Base-by-base conservation (phyloP, 2,888 invertebrate species). In the Drosophila pegasa region DNA sequence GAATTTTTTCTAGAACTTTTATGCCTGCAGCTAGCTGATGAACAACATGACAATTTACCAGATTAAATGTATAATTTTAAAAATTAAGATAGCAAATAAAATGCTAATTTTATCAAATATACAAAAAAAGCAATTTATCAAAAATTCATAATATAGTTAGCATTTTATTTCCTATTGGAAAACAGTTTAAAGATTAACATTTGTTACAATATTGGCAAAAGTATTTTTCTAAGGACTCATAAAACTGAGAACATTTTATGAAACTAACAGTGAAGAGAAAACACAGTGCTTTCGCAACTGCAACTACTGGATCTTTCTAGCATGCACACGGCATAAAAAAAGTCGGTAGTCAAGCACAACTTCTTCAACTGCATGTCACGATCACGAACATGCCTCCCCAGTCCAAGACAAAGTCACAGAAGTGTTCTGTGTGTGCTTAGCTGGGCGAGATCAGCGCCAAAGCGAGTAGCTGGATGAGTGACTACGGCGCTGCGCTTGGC, bases 301-400 rank as follows among this genome's bases (percentile, higher is more conserved):
- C 31, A 20, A 41, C 33, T 71, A 43, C 72, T 76, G 43, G 41
- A 37, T 66, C 33, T 62, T 37, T 45, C 27, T 29, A 20, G 56
- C 55, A 48, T 56, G 43, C 41, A 56, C 12, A 38, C 43, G 57
- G 56, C 71, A 38, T 33, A 40, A 22, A 43, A 20, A 35, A 37
- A 57, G 35, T n/a, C 47, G 72, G 47, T 68, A 72, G 25, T 68
- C 50, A 77, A 72, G 78, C 73, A 62, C 55, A 75, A 72, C 73
- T 60, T 59, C 73, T 60, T 59, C 56, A 56, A 61, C 57, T 68
- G 54, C 62, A 60, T 56, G 78, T 78, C 75, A 75, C 75, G 78
- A 75, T 68, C 78, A 54, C 69, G 62, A 60, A 57, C 60, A 63
- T 57, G 52, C 38, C 55, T 16, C 16, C 40, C 16, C 40, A 58